phyloP scores from a whole-genome alignment of 1,140 invertebrate species.

The Pseudoatta argentina region DNA sequence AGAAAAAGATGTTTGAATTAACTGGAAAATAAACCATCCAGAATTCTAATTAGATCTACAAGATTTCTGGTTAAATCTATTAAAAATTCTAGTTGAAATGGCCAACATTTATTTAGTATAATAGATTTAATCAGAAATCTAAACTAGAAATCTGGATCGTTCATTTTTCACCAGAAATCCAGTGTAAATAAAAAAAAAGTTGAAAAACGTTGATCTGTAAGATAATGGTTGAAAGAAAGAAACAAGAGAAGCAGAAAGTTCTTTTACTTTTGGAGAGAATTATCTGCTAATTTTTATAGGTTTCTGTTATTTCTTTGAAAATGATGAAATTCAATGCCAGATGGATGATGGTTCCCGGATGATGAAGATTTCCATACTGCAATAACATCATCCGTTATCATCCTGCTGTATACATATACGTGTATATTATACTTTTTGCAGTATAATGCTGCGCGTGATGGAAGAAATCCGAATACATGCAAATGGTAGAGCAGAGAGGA shows the following conservation, averaged over 20 bases:
- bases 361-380: background rate
- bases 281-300: background rate
- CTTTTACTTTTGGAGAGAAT: background rate
- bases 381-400: background rate
- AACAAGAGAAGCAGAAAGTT: background rate
- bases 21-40: too few species aligned
- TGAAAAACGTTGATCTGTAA: too few species aligned
- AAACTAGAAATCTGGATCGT: too few species aligned
- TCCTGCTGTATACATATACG: background rate
- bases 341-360: background rate
- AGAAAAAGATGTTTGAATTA: too few species aligned
- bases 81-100: too few species aligned
- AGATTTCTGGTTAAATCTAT: too few species aligned
- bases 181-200: too few species aligned
- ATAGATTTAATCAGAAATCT: too few species aligned
- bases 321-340: background rate
- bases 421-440: background rate
- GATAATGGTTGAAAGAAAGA: background rate
- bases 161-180: too few species aligned
- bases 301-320: background rate
- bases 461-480: background rate
- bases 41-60: too few species aligned
- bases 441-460: background rate
- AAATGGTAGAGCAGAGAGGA: background rate
- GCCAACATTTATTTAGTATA: too few species aligned